A percentile compares a stretch with the other conserved stretches of the same genome.
These are phyloP conservation scores for Trematocara nigrifrons DNA, from an alignment of 2,113 vertebrate genomes.

Conservation along the genomic window DNA sequence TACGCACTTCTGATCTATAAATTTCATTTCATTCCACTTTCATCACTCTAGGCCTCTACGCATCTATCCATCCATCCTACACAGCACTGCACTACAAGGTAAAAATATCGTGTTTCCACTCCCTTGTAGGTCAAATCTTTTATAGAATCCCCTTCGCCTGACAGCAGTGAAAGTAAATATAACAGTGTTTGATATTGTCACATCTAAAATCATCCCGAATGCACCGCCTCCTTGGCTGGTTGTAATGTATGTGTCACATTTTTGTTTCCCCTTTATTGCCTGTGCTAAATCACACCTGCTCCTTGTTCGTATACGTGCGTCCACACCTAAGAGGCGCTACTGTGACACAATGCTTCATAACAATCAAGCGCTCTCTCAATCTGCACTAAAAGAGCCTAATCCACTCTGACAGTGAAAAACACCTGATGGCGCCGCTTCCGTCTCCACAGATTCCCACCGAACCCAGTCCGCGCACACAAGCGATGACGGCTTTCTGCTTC, in stretches of 20 bases:
- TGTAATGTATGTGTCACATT: constrained; percentile 41
- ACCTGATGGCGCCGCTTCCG: constrained; percentile 77
- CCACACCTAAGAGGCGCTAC: constrained; percentile 87
- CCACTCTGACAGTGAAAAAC: constrained; percentile 79
- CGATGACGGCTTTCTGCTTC: constrained; percentile 1
- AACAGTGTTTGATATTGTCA: constrained; percentile 14
- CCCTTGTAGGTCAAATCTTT: constrained; percentile 12
- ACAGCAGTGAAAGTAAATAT: constrained; percentile 24
- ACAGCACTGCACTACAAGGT: constrained; percentile 19
- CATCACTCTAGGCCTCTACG: constrained; percentile 38
- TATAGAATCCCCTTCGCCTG: background rate
- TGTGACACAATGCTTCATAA: constrained; percentile 90
- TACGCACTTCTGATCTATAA: constrained; percentile 37
- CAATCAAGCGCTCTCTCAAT: constrained; percentile 90
- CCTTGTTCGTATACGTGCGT: constrained; percentile 86
- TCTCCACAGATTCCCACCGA: background rate
- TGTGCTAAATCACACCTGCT: constrained; percentile 91
- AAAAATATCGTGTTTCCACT: constrained; percentile 18
- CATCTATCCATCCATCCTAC: constrained; percentile 28
- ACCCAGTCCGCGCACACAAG: background rate
- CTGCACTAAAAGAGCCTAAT: constrained; percentile 69
- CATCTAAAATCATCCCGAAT: constrained; percentile 29
- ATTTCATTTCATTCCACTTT: constrained; percentile 40
- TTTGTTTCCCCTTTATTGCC: constrained; percentile 80
- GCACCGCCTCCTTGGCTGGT: constrained; percentile 19